A percentile compares a stretch with the other conserved stretches of the same genome.
These are phyloP conservation scores for Dryobates pubescens DNA, from an alignment of 2,797 vertebrate species.

Conservation along the genomic window DNA sequence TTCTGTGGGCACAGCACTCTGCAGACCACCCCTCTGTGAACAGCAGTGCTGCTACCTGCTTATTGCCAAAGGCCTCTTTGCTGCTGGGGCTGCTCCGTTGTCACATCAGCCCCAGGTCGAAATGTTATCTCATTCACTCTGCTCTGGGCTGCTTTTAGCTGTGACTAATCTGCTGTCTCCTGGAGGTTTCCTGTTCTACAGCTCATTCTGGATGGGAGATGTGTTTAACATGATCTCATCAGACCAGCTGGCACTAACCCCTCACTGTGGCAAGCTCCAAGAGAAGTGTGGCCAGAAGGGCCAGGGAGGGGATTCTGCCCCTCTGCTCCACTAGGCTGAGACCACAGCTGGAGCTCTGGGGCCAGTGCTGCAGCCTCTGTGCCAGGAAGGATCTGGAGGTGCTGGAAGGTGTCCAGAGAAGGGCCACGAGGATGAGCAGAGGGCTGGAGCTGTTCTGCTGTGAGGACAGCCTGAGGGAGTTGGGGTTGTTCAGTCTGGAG, in stretches of 20 bases:
- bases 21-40: neutral
- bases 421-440: no score
- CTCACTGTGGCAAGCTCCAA: neutral
- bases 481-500: no score
- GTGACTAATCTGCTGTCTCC: neutral
- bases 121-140: accelerated
- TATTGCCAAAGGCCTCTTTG: neutral
- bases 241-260: neutral
- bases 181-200: neutral
- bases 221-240: neutral
- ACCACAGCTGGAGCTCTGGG: no score
- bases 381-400: no score
- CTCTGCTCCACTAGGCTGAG: no score
- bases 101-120: neutral
- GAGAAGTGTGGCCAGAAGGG: no score
- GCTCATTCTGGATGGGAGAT: neutral
- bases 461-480: no score
- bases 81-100: neutral
- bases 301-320: no score
- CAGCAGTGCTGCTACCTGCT: neutral
- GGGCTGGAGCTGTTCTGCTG: no score
- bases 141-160: neutral
- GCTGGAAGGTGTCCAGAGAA: no score
- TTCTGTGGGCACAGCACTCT: neutral
- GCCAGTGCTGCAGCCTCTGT: no score